Base-by-base conservation (phyloP, 1,140 invertebrate species). In the Orchestia grillus region DNA sequence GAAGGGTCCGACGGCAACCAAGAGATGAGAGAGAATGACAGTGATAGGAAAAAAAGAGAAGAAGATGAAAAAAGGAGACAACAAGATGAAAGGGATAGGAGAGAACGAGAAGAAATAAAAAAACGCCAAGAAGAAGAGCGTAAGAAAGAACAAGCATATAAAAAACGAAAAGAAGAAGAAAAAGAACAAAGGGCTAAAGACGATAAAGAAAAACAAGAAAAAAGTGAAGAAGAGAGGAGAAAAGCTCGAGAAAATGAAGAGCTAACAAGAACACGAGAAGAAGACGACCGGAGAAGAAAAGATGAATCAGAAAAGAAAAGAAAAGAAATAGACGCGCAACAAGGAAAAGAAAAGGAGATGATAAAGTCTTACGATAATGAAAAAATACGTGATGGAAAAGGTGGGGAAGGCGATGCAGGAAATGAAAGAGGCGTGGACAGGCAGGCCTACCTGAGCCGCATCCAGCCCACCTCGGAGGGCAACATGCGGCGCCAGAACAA, bases 111-210 rank as follows among this genome's bases (percentile, higher is more conserved):
- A 23, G n/a, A 95, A 42, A n/a, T 42, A 53, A 36, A 95, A 96
- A 90, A 96, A 90, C 19, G 47, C 40, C 6, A 42, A 4, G 45
- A 96, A 23, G 95, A 96, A 96, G 77, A 77, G 3, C 15, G 40
- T n/a, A n/a, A n/a, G n/a, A n/a, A n/a, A n/a, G n/a, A n/a, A n/a
- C n/a, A n/a, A n/a, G n/a, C n/a, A n/a, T n/a, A n/a, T n/a, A 96
- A 91, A 88, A 77, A 45, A 4, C 40, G 90, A 44, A 41, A 57
- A 88, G 96, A 96, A 77, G 91, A 92, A 87, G 96, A 96, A 53
- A 87, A 77, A 53, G 53, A 90, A 57, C 53, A 57, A 88, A 92
- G 87, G 96, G 53, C 47, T 44, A n/a, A 88, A 53, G 53, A 92
- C 43, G 77, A 96, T 23, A 77, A 44, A 62, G 36, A 96, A 42